Conservation (phyloP, 2,113 vertebrate genomes). For the Pipra filicauda region DNA sequence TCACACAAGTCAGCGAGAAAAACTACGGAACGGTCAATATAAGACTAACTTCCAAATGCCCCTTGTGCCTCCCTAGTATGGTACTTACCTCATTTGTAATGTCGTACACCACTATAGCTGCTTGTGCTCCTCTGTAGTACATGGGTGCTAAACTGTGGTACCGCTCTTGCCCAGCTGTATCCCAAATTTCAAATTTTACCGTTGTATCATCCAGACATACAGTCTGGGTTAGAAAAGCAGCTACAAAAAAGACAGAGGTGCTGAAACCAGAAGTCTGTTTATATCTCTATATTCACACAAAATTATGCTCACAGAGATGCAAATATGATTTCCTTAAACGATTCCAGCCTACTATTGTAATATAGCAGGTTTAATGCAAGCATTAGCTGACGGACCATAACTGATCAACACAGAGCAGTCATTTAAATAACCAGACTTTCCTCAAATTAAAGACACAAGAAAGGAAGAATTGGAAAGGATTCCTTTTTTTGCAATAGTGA, state of each 20-base stretch:
- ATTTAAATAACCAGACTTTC: neutral
- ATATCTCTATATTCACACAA: neutral
- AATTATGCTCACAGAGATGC: neutral
- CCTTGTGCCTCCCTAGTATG: neutral
- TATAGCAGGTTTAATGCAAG: neutral
- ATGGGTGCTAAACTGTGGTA: constrained; percentile 99
- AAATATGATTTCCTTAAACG: neutral
- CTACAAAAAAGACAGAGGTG: constrained; percentile 77
- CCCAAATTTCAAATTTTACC: constrained; percentile 99
- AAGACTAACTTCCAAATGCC: neutral
- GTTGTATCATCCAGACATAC: constrained; percentile 99
- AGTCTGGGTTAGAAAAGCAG: constrained; percentile 98
- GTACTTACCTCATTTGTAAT: constrained; percentile 94
- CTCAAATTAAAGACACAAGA: neutral
- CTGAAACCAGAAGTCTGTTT: constrained; percentile 3
- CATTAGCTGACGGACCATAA: neutral
- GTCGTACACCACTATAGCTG: constrained; percentile 98
- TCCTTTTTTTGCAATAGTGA: neutral
- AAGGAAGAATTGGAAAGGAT: constrained; percentile 32
- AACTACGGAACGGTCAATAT: neutral
- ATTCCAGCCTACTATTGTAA: neutral
- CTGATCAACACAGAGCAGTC: neutral
- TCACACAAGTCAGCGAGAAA: neutral
- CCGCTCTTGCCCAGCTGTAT: constrained; percentile 97
- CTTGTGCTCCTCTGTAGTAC: constrained; percentile 99